Evolutionary conservation across 2,888 invertebrate genomes (phyloP).

Genomic region (Phengaris alcon): DNA sequence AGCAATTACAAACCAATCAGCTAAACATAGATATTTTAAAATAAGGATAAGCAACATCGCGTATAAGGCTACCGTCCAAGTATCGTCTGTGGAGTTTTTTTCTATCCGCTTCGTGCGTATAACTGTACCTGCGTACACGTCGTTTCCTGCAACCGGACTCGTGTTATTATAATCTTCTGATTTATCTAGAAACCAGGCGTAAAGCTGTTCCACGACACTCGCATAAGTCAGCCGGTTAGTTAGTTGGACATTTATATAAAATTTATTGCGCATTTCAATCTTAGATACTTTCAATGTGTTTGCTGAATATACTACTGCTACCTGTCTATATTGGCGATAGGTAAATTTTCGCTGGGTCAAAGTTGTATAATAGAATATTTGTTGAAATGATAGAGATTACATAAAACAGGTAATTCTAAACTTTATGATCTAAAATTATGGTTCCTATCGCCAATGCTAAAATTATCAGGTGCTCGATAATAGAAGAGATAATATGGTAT

Average conservation of each 20-base stretch:
- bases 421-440: background rate
- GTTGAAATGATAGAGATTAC: background rate
- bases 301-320: constrained; percentile 23
- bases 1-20: constrained; percentile 6
- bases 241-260: constrained; percentile 1
- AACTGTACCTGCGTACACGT: constrained; percentile 8
- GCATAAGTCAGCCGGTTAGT: constrained; percentile 13
- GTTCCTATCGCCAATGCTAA: constrained; percentile 45
- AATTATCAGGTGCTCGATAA: constrained; percentile 43
- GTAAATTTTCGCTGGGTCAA: background rate
- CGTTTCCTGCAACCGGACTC: background rate
- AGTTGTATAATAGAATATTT: background rate
- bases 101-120: background rate
- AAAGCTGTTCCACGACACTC: constrained; percentile 15
- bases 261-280: constrained; percentile 3
- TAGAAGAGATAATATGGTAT: constrained; percentile 34
- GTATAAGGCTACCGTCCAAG: background rate
- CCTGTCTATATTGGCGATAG: background rate
- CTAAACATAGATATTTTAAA: constrained; percentile 9
- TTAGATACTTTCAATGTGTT: constrained; percentile 5
- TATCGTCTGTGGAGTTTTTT: background rate
- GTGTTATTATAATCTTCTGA: constrained; percentile 15
- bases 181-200: constrained; percentile 9
- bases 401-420: background rate
- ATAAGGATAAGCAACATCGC: constrained; percentile 7